These are phyloP conservation scores for Laupala kohalensis DNA, from an alignment of 1,140 invertebrate species.

Conservation along the genomic window DNA sequence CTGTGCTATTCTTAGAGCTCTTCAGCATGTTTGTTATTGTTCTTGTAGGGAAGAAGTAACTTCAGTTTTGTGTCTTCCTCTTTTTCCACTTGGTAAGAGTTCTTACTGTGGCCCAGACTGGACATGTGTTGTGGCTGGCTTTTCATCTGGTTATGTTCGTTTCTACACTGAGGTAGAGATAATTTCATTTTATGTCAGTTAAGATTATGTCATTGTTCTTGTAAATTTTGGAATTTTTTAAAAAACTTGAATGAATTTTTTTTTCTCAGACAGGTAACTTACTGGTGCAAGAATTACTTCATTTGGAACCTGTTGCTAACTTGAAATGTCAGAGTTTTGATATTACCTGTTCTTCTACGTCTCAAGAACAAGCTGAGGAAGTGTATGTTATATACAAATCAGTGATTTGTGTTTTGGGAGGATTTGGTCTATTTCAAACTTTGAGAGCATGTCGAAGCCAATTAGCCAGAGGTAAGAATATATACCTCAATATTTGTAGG, in stretches of 20 bases:
- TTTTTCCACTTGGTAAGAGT: conserved; percentile 54
- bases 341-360: conserved; percentile 37
- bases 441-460: conserved; percentile 66
- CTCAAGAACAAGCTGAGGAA: conserved; percentile 57
- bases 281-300: conserved; percentile 70
- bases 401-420: conserved; percentile 68
- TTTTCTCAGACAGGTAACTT: conserved; percentile 53
- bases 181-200: too few relatives aligned
- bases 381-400: conserved; percentile 64
- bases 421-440: conserved; percentile 68
- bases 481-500: not conserved
- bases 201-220: not conserved
- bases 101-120: conserved; percentile 67
- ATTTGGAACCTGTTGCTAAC: conserved; percentile 62
- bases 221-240: conserved; percentile 5
- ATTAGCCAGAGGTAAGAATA: conserved; percentile 54
- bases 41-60: conserved; percentile 40
- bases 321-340: conserved; percentile 69
- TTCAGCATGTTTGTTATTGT: conserved; percentile 11
- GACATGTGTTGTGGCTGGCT: conserved; percentile 83
- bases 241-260: too few relatives aligned
- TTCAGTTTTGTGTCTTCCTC: conserved; percentile 40
- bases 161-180: conserved; percentile 70
- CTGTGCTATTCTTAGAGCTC: too few relatives aligned
- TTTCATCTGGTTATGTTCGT: conserved; percentile 66